phyloP scores from a whole-genome alignment of 92 coral and sea anemone genomes.

The Actinostola sp. region DNA sequence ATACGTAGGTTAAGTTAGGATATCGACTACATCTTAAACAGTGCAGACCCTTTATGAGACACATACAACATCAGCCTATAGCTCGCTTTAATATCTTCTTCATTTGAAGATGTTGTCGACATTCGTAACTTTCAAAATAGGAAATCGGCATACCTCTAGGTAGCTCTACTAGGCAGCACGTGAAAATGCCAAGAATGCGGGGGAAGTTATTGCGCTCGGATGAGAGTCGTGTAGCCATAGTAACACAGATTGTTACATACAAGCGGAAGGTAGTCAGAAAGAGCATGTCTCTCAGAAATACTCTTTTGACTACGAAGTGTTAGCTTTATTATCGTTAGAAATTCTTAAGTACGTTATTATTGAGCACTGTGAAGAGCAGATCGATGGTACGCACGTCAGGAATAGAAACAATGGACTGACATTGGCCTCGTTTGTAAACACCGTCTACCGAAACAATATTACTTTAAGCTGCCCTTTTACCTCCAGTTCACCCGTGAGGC shows the following conservation, averaged over 20 bases:
- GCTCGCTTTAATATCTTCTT: no score
- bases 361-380: background rate
- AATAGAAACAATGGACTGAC: background rate
- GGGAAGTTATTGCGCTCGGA: constrained; percentile 15
- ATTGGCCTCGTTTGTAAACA: background rate
- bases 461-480: constrained; percentile 13
- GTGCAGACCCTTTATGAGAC: no score
- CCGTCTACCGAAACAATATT: background rate
- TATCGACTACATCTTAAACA: no score
- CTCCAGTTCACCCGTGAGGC: background rate
- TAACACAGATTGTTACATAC: constrained; percentile 3
- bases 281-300: background rate
- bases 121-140: no score
- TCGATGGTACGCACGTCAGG: background rate
- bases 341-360: background rate
- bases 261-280: background rate
- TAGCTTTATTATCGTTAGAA: background rate
- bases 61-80: no score
- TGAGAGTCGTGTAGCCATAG: constrained; percentile 20
- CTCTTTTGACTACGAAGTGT: background rate
- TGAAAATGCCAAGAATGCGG: constrained; percentile 21
- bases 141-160: no score
- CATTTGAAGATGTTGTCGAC: no score
- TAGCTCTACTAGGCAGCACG: constrained; percentile 20
- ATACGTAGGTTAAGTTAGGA: background rate